Conservation (phyloP, 2,113 vertebrate species). For the Silurus meridionalis region DNA sequence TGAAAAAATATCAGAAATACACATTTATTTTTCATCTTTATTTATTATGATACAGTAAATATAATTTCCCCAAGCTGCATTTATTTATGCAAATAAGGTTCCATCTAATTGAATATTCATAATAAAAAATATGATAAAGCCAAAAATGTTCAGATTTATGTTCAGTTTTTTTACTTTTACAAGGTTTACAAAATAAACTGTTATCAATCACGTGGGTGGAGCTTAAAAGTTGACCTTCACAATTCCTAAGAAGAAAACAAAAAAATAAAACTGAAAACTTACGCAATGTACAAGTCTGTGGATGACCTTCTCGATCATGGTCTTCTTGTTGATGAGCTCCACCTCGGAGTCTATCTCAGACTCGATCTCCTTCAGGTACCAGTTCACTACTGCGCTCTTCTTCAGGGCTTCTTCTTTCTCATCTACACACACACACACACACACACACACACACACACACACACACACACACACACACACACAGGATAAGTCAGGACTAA, state of each 20-base stretch:
- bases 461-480: neutral
- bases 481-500: neutral
- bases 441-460: neutral
- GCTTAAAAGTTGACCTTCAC: neutral
- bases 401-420: constrained; percentile 87
- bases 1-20: constrained; percentile 53
- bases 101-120: neutral
- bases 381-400: constrained; percentile 91
- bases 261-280: constrained; percentile 52
- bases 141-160: neutral
- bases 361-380: constrained; percentile 97
- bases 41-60: too few species aligned
- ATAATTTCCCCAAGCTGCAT: neutral
- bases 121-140: neutral
- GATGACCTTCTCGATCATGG: constrained; percentile 92
- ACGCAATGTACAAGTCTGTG: constrained; percentile 92
- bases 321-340: constrained; percentile 91
- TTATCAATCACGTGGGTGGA: neutral
- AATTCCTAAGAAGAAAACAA: neutral
- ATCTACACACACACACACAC: constrained; percentile 65
- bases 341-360: constrained; percentile 96
- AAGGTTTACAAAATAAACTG: neutral
- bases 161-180: neutral
- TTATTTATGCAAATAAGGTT: neutral
- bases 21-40: too few species aligned